phyloP scores from a whole-genome alignment of 2,113 vertebrate species.

The Suncus etruscus region DNA sequence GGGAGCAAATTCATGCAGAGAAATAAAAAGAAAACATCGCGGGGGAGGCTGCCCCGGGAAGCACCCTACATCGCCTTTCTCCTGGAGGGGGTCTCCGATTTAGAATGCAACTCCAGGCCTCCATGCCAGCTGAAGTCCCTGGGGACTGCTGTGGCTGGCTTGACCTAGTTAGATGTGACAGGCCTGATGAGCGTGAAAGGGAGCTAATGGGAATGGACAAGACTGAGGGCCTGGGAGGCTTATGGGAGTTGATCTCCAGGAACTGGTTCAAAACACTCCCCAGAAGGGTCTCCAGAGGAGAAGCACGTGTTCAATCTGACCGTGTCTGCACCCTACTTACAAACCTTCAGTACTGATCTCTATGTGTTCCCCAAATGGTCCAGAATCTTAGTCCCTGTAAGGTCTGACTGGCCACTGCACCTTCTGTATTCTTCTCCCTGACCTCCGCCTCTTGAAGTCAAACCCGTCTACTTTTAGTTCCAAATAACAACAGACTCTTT shows the following conservation, averaged over 20 bases:
- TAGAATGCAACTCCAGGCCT: background rate
- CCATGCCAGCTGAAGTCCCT: background rate
- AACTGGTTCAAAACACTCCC: slow-evolving; percentile 12
- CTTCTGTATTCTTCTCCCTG: background rate
- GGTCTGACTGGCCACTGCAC: background rate
- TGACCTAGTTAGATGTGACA: slow-evolving; percentile 79
- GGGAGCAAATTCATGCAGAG: background rate
- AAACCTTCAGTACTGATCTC: background rate
- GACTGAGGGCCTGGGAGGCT: slow-evolving; percentile 39
- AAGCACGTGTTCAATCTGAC: slow-evolving; percentile 6
- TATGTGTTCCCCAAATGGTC: background rate
- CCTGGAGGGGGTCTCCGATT: background rate
- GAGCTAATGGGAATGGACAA: slow-evolving; percentile 61
- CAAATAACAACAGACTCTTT: background rate
- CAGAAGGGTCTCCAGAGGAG: slow-evolving; percentile 20
- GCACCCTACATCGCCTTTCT: background rate
- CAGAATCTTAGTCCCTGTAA: background rate
- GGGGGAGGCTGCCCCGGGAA: background rate
- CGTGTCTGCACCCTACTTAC: background rate
- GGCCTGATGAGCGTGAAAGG: background rate
- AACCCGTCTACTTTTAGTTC: slow-evolving; percentile 22
- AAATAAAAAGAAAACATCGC: background rate
- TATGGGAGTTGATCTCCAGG: slow-evolving; percentile 48
- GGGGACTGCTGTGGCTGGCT: slow-evolving; percentile 41
- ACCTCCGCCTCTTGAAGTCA: background rate